Evolutionary conservation across 2,888 invertebrate genomes (phyloP), one percentile per base, ranked within the genome.

Genomic region (Aproaerema taeniolella): DNA sequence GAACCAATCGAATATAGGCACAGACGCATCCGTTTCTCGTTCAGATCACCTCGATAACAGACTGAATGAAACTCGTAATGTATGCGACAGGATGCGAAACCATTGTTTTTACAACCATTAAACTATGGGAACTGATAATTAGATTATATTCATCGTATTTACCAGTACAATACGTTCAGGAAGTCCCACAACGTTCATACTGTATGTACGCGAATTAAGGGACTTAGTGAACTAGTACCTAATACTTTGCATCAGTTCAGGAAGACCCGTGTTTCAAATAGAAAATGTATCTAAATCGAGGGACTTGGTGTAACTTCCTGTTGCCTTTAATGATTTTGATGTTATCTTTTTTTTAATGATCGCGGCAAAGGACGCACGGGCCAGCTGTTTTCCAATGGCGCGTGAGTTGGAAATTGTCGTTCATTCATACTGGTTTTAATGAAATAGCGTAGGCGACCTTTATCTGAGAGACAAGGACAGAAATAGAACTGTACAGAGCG

Each of bases 111-210:
- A 35, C 32, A 26, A 20, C 55, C 53, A 61, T 54, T 48, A 53
- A 55, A 60, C 70, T 75, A 79, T 85, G 82, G 78, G 83, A 85
- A 82, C 74, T 76, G 79, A 80, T 82, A 81, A 83, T 83, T 83
- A 82, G 80, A 82, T 82, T 80, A 81, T 53, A 62, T 37, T 30
- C 37, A 37, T 28, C 15, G 34, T 28, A 15, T 31, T 57, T 61
- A 50, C 28, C 17, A 25, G 34, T 34, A 36, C 26, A 15, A 28
- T 16, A 28, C 14, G 16, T 14, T 36, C 14, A 34, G 34, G 34
- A 34, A 28, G 28, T 28, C 36, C 36, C 36, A 28, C 9, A 12
- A 9, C 4, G 5, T n/a, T 7, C 6, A 9, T 28, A 28, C n/a
- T n/a, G n/a, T 9, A 3, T 28, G 28, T 28, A 28, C 3, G 28